phyloP scores from a whole-genome alignment of 1,140 invertebrate species.

The Laupala kohalensis region DNA sequence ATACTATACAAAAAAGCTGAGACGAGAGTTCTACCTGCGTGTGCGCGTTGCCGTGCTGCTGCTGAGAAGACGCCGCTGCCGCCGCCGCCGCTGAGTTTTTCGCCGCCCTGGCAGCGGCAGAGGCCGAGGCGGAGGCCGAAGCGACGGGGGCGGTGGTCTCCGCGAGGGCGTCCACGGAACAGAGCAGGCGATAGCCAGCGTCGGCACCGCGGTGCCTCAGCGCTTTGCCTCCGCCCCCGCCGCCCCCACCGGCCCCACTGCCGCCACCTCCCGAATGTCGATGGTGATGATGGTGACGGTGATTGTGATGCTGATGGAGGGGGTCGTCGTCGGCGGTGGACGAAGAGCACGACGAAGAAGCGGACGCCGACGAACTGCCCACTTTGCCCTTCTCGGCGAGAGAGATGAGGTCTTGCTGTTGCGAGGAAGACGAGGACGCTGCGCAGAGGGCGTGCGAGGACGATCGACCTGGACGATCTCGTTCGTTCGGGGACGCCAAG shows the following conservation, averaged over 20 bases:
- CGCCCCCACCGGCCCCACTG: too few relatives aligned
- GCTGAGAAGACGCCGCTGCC: constrained; percentile 4
- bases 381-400: constrained; percentile 40
- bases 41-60: too few relatives aligned
- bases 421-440: constrained; percentile 6
- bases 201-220: constrained; percentile 14
- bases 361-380: constrained; percentile 27
- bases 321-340: constrained; percentile 28
- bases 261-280: too few relatives aligned
- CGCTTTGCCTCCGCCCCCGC: constrained; percentile 13
- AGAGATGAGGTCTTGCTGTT: constrained; percentile 36
- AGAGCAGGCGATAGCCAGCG: constrained; percentile 10
- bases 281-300: too few relatives aligned
- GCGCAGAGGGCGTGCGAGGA: too few relatives aligned
- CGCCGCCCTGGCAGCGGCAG: background rate
- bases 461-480: too few relatives aligned
- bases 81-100: background rate
- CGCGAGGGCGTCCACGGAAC: constrained; percentile 12
- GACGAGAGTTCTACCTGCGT: too few relatives aligned
- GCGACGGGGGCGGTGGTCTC: constrained; percentile 3
- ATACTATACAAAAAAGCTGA: too few relatives aligned
- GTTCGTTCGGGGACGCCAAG: too few relatives aligned
- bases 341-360: constrained; percentile 25
- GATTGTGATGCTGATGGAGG: too few relatives aligned
- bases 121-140: constrained; percentile 1